A percentile compares a stretch with the other conserved stretches of the same genome.
Evolutionary conservation across 64 coral and sea anemone genomes (phyloP).

Genomic region (Acropora tenuis): DNA sequence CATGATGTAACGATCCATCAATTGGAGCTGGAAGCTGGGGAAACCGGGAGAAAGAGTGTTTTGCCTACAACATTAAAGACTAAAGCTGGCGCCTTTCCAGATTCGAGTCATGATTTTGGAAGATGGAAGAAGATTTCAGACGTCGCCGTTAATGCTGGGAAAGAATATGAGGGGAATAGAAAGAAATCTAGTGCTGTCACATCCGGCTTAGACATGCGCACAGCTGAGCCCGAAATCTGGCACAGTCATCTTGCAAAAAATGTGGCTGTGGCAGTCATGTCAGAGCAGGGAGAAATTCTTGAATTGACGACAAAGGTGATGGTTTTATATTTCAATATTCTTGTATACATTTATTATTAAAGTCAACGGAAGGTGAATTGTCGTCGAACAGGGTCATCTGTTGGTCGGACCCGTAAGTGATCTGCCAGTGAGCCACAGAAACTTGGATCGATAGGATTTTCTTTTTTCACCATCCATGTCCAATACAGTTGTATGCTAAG

Average conservation of each 20-base stretch:
- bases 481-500: no score
- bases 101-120: not conserved
- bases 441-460: no score
- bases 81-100: not conserved
- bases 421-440: no score
- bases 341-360: no score
- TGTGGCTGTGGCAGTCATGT: conserved; percentile 74
- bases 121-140: conserved; percentile 26
- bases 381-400: no score
- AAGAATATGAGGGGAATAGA: conserved; percentile 15
- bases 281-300: conserved; percentile 77
- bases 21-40: conserved; percentile 47
- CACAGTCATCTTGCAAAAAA: conserved; percentile 61
- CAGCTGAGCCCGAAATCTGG: conserved; percentile 63
- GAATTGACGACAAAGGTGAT: conserved; percentile 84
- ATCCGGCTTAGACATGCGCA: conserved; percentile 49
- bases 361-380: not conserved
- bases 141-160: conserved; percentile 7
- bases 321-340: not conserved
- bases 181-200: conserved; percentile 20
- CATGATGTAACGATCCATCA: conserved; percentile 77
- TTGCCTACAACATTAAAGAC: not conserved
- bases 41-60: not conserved
- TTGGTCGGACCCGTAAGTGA: no score
- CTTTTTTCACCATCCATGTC: no score